phyloP scores from a whole-genome alignment of 2,888 invertebrate species.

The Trisateles emortualis region DNA sequence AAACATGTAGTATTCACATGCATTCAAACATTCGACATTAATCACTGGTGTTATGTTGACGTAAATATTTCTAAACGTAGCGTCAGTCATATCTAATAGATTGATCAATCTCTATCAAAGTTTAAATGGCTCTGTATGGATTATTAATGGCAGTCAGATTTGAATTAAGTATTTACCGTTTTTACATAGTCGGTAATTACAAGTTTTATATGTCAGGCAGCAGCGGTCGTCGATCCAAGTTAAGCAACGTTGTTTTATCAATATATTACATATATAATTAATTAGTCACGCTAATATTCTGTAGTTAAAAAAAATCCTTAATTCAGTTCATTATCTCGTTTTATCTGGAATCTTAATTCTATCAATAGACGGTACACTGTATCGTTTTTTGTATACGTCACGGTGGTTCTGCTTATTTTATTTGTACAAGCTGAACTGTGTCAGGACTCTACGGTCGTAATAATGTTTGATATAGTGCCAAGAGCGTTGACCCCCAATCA shows the following conservation, averaged over 20 bases:
- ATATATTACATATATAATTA: constrained; percentile 24
- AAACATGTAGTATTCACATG: constrained; percentile 1
- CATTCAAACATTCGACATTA: constrained; percentile 20
- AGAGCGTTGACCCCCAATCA: constrained; percentile 76
- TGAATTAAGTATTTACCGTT: constrained; percentile 49
- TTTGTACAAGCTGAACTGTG: constrained; percentile 62
- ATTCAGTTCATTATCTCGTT: constrained; percentile 10
- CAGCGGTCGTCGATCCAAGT: constrained; percentile 20
- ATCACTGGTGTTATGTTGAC: constrained; percentile 28
- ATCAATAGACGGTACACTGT: neutral
- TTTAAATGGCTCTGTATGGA: constrained; percentile 39
- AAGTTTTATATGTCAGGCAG: constrained; percentile 27
- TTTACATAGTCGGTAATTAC: constrained; percentile 41
- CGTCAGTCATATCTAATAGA: constrained; percentile 44
- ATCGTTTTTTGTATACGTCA: constrained; percentile 53
- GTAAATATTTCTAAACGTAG: constrained; percentile 31
- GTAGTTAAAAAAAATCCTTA: constrained; percentile 15
- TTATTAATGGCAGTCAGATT: constrained; percentile 46
- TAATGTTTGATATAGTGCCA: constrained; percentile 68
- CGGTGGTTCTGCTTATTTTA: constrained; percentile 64
- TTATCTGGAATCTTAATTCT: constrained; percentile 1
- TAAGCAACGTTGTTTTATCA: constrained; percentile 32
- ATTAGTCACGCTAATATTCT: constrained; percentile 39
- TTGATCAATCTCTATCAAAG: constrained; percentile 48
- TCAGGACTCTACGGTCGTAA: constrained; percentile 63